Evolutionary conservation across 2,113 vertebrate species (phyloP), one percentile per base, ranked within the genome.

Genomic region (Murina feae): DNA sequence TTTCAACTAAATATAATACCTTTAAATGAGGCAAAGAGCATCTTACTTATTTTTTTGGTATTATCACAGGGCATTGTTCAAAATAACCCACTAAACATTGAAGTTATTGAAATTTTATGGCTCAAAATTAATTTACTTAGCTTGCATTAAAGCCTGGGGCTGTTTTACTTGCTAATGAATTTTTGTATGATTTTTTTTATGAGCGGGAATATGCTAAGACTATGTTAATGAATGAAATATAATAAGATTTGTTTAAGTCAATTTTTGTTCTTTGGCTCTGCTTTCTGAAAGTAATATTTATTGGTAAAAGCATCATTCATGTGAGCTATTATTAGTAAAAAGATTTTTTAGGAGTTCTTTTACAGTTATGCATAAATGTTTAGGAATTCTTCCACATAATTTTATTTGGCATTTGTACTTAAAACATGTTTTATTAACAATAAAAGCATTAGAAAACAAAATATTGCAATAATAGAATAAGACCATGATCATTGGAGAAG

Each of bases 361-460:
- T 96, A 97, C 98, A 96, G 97, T 96, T 96, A 87, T 83, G 84
- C 47, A 39, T 95, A 85, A 96, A 91, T 95, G 23, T 89, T 87
- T 89, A 39, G 28, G 21, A 51, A 93, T 85, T 83, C 55, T 95
- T 84, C 60, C 72, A 60, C 47, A 82, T 75, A 85, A 81, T 97
- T 97, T 97, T 68, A 75, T 91, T 87, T 82, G n/a, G 44, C 87
- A 95, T 91, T 98, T 96, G 75, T 87, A 91, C 93, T 96, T 96
- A 37, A 98, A 85, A 97, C 93, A 75, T 87, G 95, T 32, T 32
- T 92, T 84, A 79, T 30, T 49, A 82, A 82, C 93, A 37, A 96
- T 93, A 30, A 95, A 60, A 85, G 42, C 39, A n/a, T 71, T 71
- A 32, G 97, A 95, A 86, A 83, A 74, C 82, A 68, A 96, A 96